phyloP scores from a whole-genome alignment of 2,797 vertebrate genomes.

The Ctenopoma multispine region DNA sequence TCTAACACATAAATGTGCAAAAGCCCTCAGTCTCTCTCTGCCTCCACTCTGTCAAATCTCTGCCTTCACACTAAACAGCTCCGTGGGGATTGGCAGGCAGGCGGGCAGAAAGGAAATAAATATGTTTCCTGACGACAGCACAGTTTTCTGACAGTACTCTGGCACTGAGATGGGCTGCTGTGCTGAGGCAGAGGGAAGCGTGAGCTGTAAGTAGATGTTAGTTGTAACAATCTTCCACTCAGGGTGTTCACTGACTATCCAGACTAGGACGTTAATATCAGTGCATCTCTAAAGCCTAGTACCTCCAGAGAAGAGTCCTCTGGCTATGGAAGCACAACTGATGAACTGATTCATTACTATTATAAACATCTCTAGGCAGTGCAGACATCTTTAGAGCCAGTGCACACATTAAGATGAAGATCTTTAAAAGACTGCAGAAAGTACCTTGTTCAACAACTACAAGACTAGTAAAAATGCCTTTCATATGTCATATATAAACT shows the following conservation, averaged over 20 bases:
- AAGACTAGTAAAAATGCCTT: not conserved
- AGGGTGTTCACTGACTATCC: conserved; percentile 50
- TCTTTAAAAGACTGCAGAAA: conserved; percentile 31
- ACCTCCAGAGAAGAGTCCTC: conserved; percentile 47
- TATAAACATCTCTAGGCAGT: conserved; percentile 60
- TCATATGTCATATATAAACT: not conserved
- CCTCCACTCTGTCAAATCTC: conserved; percentile 80
- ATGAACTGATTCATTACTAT: conserved; percentile 61
- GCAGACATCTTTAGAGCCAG: conserved; percentile 28
- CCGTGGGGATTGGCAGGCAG: conserved; percentile 77
- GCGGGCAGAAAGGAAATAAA: conserved; percentile 82
- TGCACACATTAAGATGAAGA: conserved; percentile 46
- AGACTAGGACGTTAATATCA: conserved; percentile 53
- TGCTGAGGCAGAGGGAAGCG: conserved; percentile 62
- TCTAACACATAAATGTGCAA: conserved; percentile 78
- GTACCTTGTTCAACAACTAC: not conserved
- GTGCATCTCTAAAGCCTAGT: conserved; percentile 41
- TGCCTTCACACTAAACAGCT: conserved; percentile 81
- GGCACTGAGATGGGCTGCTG: conserved; percentile 69
- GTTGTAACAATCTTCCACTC: conserved; percentile 66
- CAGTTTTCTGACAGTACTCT: conserved; percentile 81
- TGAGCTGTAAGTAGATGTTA: conserved; percentile 69
- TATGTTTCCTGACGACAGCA: conserved; percentile 83
- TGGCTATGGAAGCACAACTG: conserved; percentile 39
- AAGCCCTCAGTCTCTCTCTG: conserved; percentile 64